Evolutionary conservation across 2,888 invertebrate genomes (phyloP).

Genomic region (Andrena camellia): DNA sequence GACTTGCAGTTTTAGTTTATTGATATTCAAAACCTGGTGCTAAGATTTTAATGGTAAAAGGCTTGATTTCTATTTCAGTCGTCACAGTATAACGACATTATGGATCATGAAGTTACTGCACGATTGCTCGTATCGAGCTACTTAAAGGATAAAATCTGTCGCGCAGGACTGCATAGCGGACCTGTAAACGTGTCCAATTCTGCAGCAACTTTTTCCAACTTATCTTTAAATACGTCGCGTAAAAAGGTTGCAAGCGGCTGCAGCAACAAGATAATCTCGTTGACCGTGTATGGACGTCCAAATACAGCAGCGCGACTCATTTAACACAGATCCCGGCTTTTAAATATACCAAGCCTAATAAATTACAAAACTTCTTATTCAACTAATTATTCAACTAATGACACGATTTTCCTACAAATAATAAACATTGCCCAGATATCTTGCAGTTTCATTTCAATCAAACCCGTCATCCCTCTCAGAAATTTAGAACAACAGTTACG

Average conservation of each 20-base stretch:
- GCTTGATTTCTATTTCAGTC: background rate
- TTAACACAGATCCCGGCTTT: background rate
- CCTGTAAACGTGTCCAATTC: conserved; percentile 16
- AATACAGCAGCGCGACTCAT: conserved; percentile 6
- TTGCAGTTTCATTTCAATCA: too few relatives aligned
- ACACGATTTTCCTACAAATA: background rate
- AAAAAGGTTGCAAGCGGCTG: conserved; percentile 9
- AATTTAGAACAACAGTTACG: too few relatives aligned
- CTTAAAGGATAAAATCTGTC: conserved; percentile 35
- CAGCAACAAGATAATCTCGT: conserved; percentile 21
- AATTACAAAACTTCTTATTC: background rate
- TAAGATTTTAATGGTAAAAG: background rate
- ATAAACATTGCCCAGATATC: too few relatives aligned
- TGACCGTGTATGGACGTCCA: conserved; percentile 7
- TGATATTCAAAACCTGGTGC: background rate
- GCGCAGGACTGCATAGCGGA: background rate
- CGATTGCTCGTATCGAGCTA: conserved; percentile 3
- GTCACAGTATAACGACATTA: background rate
- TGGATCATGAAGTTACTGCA: background rate
- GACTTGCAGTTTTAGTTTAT: background rate
- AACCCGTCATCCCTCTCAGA: too few relatives aligned
- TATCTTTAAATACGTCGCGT: conserved; percentile 22
- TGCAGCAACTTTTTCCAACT: conserved; percentile 18
- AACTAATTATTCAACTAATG: background rate
- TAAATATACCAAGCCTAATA: background rate